Evolutionary conservation across 53 echinoderm and acorn worm species (phyloP), one percentile per base, ranked within the genome.

Genomic region (Holothuria leucospilota): DNA sequence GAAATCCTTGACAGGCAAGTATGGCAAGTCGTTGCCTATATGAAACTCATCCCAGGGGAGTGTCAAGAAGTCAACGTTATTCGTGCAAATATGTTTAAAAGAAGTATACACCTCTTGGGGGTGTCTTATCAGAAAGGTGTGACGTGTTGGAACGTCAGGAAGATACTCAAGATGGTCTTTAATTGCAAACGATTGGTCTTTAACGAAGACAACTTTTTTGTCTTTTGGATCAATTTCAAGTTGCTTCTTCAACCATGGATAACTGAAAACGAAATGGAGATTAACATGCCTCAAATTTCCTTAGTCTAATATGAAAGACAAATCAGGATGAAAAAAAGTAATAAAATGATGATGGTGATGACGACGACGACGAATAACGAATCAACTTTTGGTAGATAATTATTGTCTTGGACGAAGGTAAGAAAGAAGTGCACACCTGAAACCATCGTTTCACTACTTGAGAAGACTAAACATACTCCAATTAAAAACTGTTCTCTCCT

Each of bases 61-160:
- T 15, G 58, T 24, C 2, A 20, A 20, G 20, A 58, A 58, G 8
- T 79, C 46, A 11, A 46, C 46, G 46, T 46, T 46, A 46, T 46
- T 46, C 46, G 46, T 46, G 46, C 8, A 46, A 5, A 46, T 46
- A 7, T 46, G 46, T 46, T 46, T 46, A 0, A 59, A 26, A 56
- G 21, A 29, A 13, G 52, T 59, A 27, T 53, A 60, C 20, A 72
- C 7, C 26, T 60, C 60, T 58, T 59, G 58, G 13, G 79, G 79
- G 40, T 79, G 58, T 23, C 79, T 24, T 13, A 79, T 79, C 21
- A 79, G 59, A 59, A 79, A 79, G 11, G 79, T 79, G 18, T 79
- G 79, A 1, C 79, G 72, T 11, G 49, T 42, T n/a, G 72, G 72
- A 72, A 72, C 41, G 8, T 72, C 25, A 4, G 72, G 72, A 30